Evolutionary conservation across 2,888 invertebrate species (phyloP), one percentile per base, ranked within the genome.

Genomic region (Epinotia ramella): DNA sequence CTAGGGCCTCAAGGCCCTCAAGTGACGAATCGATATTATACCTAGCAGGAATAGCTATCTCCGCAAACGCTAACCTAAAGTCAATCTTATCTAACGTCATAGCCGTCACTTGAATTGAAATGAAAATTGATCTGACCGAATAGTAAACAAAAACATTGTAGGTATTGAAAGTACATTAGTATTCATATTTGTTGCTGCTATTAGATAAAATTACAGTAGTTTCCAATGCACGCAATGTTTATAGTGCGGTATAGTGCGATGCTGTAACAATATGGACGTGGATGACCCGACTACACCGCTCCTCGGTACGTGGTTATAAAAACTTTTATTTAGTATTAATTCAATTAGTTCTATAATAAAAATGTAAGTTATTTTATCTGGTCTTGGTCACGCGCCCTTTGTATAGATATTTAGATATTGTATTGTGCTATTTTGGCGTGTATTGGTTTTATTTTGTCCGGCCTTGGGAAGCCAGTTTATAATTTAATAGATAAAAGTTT

Each of bases 231-330:
- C 57, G 63, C 24, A 18, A 67, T 24, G 16, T 3, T 62, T 53
- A 20, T n/a, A 40, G 18, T 56, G 40, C 18, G 44, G 2, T 11
- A 11, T 56, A 62, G 40, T 57, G 66, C 33, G 46, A 62, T 76
- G 46, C 44, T 44, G 28, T 66, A 62, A 62, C n/a, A 71, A 20
- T 24, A 76, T 76, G 76, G 67, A 76, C 5, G 71, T n/a, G 24
- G 60, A 76, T 33, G 76, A 76, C 20, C 76, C 76, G 12, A 76
- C 71, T 57, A 72, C 63, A n/a, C 76, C 76, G 46, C 46, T 76
- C 18, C 76, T 76, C 5, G 76, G 76, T 76, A 53, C 13, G 76
- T 76, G 20, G 16, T 11, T 46, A 64, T 13, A 9, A 2, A 18
- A 18, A 1, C 20, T 67, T 62, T 56, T 33, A 62, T 63, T n/a